Evolutionary conservation across 2,888 invertebrate species (phyloP), one percentile per base, ranked within the genome.

Genomic region (Drosophila meridiana): DNA sequence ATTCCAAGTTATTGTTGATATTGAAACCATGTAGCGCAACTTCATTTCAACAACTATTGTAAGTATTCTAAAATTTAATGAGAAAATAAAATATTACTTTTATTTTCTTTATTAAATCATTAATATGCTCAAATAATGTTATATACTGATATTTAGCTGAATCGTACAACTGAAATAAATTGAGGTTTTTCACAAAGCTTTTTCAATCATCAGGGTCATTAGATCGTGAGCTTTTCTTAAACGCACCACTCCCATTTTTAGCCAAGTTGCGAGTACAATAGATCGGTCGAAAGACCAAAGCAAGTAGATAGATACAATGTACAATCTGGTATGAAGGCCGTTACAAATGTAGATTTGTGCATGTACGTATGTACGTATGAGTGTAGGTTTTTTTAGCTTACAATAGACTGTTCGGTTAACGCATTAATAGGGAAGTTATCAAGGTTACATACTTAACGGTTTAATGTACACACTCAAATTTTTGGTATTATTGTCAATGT

Each of bases 401-500:
- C 60, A 52, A 55, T 69, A 50, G 59, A 60, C 59, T 56, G 58
- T 64, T 58, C 34, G 45, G 28, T 67, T 61, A 55, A 62, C 42
- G 38, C 30, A 75, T 79, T 84, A 73, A 80, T 84, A 75, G 85
- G 87, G 87, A 87, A 89, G 82, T 69, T 87, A 72, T 82, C 78
- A 85, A 87, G 85, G 85, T 60, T 72, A 63, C 47, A 55, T 74
- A 55, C 61, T 81, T 77, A 70, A 84, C 80, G 69, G 69, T 70
- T 70, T 47, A 50, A 47, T 65, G 58, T 68, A 45, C 38, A 52
- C 45, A 56, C 36, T 53, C 36, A 36, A 55, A 42, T 45, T 56
- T 52, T 58, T 20, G 43, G 57, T 38, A 64, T 48, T 65, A 61
- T 72, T 65, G 73, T 62, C 62, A 78, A 80, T 68, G 77, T 43